Percentiles rank a stretch among this genome's conserved stretches.
Conservation (phyloP, 2,113 vertebrate genomes). For the Oceanites oceanicus region DNA sequence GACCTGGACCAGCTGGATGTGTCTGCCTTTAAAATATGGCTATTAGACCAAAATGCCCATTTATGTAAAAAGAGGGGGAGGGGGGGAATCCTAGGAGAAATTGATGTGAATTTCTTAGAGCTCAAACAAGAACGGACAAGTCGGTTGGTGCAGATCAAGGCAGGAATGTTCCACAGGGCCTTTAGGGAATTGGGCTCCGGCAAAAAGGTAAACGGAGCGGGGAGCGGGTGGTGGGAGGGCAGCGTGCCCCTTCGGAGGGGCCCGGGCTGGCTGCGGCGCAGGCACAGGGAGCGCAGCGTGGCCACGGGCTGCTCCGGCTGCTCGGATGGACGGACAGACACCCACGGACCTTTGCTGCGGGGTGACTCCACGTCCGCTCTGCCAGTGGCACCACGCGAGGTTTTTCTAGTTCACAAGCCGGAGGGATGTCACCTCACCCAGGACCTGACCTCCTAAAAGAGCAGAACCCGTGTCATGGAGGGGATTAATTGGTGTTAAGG, state of each 20-base stretch:
- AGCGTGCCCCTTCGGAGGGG: not conserved
- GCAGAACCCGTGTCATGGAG: not conserved
- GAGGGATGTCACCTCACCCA: not conserved
- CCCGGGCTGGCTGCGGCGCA: accelerated
- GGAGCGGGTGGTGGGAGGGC: not conserved
- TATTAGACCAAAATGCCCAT: not conserved
- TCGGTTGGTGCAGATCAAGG: not conserved
- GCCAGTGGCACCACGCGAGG: accelerated
- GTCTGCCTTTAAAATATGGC: not conserved
- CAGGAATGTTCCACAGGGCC: not conserved
- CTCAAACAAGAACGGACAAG: not conserved
- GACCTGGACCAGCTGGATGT: not conserved
- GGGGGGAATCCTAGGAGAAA: not conserved
- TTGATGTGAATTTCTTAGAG: not conserved
- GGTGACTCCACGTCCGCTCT: accelerated
- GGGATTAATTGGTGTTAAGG: not conserved
- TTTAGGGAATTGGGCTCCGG: not conserved
- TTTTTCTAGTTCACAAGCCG: not conserved
- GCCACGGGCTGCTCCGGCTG: not conserved
- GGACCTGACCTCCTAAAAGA: not conserved
- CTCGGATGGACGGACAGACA: accelerated
- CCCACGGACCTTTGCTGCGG: accelerated
- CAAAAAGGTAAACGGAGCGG: not conserved
- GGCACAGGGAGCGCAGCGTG: not conserved
- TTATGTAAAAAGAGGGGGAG: accelerated